Conservation (phyloP, 1,140 invertebrate species). For the Dolichoris vasculosae region DNA sequence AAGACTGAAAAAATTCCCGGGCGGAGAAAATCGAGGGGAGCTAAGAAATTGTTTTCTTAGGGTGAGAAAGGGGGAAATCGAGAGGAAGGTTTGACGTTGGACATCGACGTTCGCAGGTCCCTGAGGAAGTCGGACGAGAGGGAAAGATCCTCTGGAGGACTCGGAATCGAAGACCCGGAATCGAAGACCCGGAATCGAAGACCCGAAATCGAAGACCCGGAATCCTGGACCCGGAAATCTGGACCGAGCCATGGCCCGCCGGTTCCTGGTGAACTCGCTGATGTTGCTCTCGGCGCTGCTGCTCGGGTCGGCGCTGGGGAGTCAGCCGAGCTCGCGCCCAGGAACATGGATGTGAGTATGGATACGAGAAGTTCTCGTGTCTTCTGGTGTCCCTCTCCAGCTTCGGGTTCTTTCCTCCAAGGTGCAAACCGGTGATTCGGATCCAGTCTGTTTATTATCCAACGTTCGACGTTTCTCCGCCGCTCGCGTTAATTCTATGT, state of each 20-base stretch:
- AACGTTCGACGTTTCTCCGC: no score
- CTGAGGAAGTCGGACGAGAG: background rate
- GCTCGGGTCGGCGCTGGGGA: constrained; percentile 16
- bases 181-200: no score
- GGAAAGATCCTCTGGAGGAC: background rate
- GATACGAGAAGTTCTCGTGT: background rate
- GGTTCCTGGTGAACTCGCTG: constrained; percentile 37
- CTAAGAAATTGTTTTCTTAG: no score
- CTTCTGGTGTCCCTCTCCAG: background rate
- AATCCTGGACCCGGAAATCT: background rate
- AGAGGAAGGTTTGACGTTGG: no score
- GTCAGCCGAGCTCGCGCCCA: constrained; percentile 22
- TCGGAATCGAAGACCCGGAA: no score
- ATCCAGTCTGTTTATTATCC: no score
- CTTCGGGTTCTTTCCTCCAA: background rate
- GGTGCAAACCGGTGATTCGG: no score
- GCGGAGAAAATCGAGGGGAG: no score
- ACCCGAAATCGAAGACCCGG: no score
- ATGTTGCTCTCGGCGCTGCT: constrained; percentile 25
- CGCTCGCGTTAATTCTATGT: no score
- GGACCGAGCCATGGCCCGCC: background rate
- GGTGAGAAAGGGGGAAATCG: no score
- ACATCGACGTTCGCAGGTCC: background rate
- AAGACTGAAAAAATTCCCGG: background rate
- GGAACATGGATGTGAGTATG: constrained; percentile 49